Evolutionary conservation across 1,140 invertebrate species (phyloP).

Genomic region (Drosophila santomea): DNA sequence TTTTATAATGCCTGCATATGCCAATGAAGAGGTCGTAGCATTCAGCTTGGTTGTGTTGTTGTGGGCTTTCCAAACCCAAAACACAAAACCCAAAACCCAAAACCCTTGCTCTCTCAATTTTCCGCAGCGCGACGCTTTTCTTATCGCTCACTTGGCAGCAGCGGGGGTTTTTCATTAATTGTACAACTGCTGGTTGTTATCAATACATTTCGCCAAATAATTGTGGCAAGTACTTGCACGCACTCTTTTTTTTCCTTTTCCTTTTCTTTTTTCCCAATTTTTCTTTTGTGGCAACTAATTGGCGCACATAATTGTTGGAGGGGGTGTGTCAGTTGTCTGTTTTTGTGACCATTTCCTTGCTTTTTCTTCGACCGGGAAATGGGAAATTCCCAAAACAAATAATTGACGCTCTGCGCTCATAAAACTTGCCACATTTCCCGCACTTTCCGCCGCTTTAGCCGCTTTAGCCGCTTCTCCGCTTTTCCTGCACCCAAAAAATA

Average conservation of each 20-base stretch:
- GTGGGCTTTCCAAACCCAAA: no score
- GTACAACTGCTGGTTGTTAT: neutral
- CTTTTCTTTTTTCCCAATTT: no score
- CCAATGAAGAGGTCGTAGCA: conserved; percentile 45
- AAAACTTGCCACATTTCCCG: conserved; percentile 48
- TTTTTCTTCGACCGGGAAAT: neutral
- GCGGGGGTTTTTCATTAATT: neutral
- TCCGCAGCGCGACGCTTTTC: neutral
- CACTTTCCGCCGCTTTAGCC: neutral
- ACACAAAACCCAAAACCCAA: no score
- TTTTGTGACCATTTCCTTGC: conserved; percentile 13
- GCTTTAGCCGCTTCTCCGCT: neutral
- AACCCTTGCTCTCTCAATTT: neutral
- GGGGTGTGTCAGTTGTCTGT: conserved; percentile 3
- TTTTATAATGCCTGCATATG: conserved; percentile 61
- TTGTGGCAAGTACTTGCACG: conserved; percentile 36
- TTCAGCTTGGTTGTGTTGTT: neutral
- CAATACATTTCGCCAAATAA: conserved; percentile 29
- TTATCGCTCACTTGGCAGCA: neutral
- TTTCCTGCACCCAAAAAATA: neutral
- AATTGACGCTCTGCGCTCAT: conserved; percentile 56
- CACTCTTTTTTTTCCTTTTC: neutral
- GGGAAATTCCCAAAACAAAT: conserved; percentile 53
- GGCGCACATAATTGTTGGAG: conserved; percentile 59
- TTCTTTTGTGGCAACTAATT: conserved; percentile 59